Base-by-base conservation (phyloP, 2,113 vertebrate species). In the Cnemophilus loriae region DNA sequence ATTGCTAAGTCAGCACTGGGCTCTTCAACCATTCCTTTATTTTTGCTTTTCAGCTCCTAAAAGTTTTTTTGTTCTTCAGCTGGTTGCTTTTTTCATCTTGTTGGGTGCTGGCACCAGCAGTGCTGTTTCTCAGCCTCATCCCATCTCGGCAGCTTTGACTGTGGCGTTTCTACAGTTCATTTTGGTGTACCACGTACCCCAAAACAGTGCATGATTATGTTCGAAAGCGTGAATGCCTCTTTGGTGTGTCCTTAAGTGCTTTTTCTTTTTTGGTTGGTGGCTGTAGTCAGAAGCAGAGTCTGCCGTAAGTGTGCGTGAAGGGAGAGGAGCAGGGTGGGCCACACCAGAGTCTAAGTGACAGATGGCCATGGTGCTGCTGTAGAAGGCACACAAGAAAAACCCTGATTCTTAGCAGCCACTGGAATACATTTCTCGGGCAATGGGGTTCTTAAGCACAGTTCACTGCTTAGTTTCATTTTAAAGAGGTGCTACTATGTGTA, bases 261-360 rank as follows among this genome's bases (percentile, higher is more conserved):
- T 41, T 5, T 19, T 27, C 3, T 23, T 30, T 33, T 32, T 37
- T 2, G 3, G 30, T 19, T 1, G 1, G 1, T 30, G 6, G 30
- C 39, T 6, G 27, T 11, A 3, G 35, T n/a, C 2, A 3, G 55
- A 33, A 49, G 46, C 20, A 8, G 49, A 13, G 8, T 20, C 33
- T 53, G 37, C 17, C 0, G 0, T 44, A 3, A 3, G 8, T 7
- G 12, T 26, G 9, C 3, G 7, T 33, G 37, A n/a, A 52, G 49
- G 33, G 18, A 6, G 27, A 12, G 23, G n/a, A 15, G 28, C 7
- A 2, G 12, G 13, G 16, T 4, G 16, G 33, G 33, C 23, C 35
- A 3, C 24, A 2, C 7, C 6, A 2, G 20, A 11, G 6, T 6
- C 1, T 3, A 2, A 4, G 21, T 6, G 46, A 22, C 23, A 3